Percentiles rank a stretch among this genome's conserved stretches.
phyloP scores from a whole-genome alignment of 2,113 vertebrate genomes.

The Poeciliopsis occidentalis region DNA sequence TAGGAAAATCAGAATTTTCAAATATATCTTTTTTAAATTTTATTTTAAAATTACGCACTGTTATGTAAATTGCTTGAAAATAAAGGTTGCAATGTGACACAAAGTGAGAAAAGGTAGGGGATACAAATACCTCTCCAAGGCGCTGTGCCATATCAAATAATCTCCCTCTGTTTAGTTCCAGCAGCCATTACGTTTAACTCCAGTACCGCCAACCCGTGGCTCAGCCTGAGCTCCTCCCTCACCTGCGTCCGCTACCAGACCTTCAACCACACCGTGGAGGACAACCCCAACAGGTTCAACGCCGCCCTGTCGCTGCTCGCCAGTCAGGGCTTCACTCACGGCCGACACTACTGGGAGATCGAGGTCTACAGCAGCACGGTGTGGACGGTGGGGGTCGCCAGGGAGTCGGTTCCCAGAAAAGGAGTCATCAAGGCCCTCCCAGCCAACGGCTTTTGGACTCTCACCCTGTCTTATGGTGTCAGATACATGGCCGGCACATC shows the following conservation, averaged over 20 bases:
- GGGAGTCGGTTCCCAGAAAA: constrained; percentile 80
- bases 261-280: constrained; percentile 77
- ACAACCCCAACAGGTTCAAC: constrained; percentile 83
- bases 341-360: constrained; percentile 85
- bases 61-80: not conserved
- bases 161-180: constrained; percentile 66
- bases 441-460: constrained; percentile 83
- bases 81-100: not conserved
- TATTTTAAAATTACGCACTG: not conserved
- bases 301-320: constrained; percentile 81
- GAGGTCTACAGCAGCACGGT: constrained; percentile 84
- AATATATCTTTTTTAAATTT: not conserved
- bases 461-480: constrained; percentile 83
- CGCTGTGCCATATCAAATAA: not conserved
- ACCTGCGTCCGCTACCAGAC: constrained; percentile 83
- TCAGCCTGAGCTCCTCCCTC: constrained; percentile 80
- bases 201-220: constrained; percentile 83
- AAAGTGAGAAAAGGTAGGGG: not conserved
- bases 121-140: not conserved
- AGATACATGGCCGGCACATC: constrained; percentile 83
- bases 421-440: constrained; percentile 84
- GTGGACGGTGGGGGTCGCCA: constrained; percentile 82
- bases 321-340: constrained; percentile 81
- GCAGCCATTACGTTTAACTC: constrained; percentile 83
- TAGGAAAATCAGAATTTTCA: too few species aligned